Evolutionary conservation across 1,140 invertebrate species (phyloP), one percentile per base, ranked within the genome.

Genomic region (Ips typographus): DNA sequence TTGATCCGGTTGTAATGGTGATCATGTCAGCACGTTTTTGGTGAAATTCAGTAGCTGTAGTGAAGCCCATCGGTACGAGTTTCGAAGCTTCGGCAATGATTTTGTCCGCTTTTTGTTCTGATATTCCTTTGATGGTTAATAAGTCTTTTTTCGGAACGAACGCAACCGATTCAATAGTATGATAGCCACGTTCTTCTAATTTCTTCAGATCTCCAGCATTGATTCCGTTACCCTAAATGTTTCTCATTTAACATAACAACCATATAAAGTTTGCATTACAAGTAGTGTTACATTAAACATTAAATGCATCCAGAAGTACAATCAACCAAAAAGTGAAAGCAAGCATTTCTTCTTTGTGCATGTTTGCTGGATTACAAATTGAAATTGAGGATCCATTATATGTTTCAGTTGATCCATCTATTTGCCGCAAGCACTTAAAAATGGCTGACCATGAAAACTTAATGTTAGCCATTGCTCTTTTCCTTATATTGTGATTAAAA

Each of bases 81-180:
- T 98, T 99, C 0, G 87, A 86, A 3, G 96, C 95, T 84, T 98
- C 95, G 55, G 86, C 86, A 62, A 97, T 76, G 70, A 99, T 91
- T 85, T 98, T 98, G 73, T 99, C 98, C 39, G 95, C 97, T 82
- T 99, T 99, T 6, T 90, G 91, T 80, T 99, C 98, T 67, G 94
- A 97, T 58, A 99, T 96, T 1, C 98, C 98, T 84, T 98, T 98
- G 36, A 99, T 95, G 4, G 86, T 80, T 5, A 97, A 79, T 0
- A 99, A 80, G 76, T 89, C 86, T 81, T 98, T 98, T 77, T 96
- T 98, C 0, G 96, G 93, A 2, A 95, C 89, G 85, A 92, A 98
- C 3, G 96, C 96, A 37, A 99, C 88, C 1, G 96, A 88, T 82
- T 99, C 97, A 0, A 99, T 92, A 0, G 98, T 99, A 75, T 96